Conservation (phyloP, 2,113 vertebrate genomes). For the Archilochus colubris region DNA sequence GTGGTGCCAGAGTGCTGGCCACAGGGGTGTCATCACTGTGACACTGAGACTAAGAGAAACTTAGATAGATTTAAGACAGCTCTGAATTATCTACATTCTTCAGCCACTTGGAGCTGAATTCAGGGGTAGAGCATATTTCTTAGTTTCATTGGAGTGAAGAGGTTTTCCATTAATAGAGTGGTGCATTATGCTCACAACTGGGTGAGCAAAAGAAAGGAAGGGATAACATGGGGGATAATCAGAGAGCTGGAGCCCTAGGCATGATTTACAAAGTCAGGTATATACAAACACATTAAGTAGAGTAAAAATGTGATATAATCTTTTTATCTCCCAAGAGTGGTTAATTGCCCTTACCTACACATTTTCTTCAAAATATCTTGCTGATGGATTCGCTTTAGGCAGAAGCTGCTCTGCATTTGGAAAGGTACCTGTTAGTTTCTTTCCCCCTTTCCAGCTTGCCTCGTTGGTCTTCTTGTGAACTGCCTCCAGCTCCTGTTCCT, state of each 20-base stretch:
- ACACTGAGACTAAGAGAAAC: background rate
- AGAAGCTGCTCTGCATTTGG: background rate
- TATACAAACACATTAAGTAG: background rate
- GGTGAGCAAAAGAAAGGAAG: background rate
- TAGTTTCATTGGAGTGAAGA: background rate
- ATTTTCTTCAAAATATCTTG: conserved; percentile 24
- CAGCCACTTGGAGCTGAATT: background rate
- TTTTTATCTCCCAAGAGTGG: background rate
- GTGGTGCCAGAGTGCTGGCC: background rate
- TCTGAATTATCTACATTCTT: background rate
- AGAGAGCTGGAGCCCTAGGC: background rate
- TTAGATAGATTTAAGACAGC: background rate
- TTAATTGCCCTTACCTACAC: conserved; percentile 1
- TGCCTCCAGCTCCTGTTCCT: background rate
- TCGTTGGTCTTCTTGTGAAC: background rate
- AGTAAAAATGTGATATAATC: background rate
- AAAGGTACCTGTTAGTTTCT: background rate
- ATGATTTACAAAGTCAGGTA: background rate
- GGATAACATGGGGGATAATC: background rate
- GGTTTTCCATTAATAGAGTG: background rate
- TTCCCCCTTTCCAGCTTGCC: background rate
- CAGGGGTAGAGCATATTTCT: background rate
- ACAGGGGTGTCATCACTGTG: background rate
- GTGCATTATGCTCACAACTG: background rate
- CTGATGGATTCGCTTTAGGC: background rate